A percentile compares a stretch with the other conserved stretches of the same genome.
Evolutionary conservation across 2,888 invertebrate genomes (phyloP).

Genomic region (Eupelmus urozonus): DNA sequence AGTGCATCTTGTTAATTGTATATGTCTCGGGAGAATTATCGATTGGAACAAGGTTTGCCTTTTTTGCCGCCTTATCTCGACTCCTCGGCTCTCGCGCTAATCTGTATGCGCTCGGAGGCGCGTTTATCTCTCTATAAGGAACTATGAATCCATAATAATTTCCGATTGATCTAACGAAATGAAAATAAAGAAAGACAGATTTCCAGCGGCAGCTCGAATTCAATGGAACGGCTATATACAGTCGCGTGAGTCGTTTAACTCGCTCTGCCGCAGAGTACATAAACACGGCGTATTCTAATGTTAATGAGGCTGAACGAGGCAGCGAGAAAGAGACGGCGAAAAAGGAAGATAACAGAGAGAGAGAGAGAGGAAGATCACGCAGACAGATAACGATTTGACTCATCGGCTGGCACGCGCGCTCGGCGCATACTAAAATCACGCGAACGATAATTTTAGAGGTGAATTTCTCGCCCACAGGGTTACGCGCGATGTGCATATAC

Average conservation of each 20-base stretch:
- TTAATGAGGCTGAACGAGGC: slow-evolving; percentile 22
- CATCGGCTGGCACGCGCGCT: slow-evolving; percentile 16
- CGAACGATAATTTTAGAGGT: too few species aligned
- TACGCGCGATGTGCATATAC: too few species aligned
- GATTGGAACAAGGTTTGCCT: not conserved
- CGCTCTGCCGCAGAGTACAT: not conserved
- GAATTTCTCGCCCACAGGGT: too few species aligned
- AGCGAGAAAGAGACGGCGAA: not conserved
- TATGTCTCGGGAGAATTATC: not conserved
- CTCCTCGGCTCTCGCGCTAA: not conserved
- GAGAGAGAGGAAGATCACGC: slow-evolving; percentile 1
- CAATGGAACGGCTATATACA: not conserved
- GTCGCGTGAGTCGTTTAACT: not conserved
- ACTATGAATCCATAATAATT: too few species aligned
- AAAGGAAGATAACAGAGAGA: not conserved
- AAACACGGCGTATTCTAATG: slow-evolving; percentile 25
- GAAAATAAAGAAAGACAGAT: not conserved
- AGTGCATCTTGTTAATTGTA: not conserved
- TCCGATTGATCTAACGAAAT: not conserved
- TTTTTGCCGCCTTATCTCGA: not conserved
- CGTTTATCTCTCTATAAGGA: too few species aligned
- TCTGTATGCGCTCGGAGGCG: not conserved
- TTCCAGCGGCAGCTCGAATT: not conserved
- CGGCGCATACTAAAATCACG: not conserved
- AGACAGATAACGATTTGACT: slow-evolving; percentile 32